Evolutionary conservation across 2,888 invertebrate genomes (phyloP).

Genomic region (Buathra laborator): DNA sequence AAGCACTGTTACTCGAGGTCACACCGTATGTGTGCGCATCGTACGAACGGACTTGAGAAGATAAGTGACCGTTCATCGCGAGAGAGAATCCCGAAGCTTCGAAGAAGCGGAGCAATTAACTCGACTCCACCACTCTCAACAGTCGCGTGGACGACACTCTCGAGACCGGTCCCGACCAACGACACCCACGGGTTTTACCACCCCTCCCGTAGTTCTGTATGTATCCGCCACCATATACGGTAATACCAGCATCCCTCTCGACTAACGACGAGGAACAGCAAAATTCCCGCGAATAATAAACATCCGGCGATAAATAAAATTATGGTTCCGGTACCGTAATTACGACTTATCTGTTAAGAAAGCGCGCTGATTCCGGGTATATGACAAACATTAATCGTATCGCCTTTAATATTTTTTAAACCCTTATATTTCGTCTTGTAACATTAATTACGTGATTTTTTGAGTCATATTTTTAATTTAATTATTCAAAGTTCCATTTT

Average conservation of each 20-base stretch:
- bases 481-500: too few species aligned
- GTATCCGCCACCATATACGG: not conserved
- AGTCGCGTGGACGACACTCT: conserved; percentile 42
- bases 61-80: conserved; percentile 46
- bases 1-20: conserved; percentile 8
- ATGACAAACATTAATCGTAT: too few species aligned
- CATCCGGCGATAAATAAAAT: conserved; percentile 25
- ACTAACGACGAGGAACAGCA: not conserved
- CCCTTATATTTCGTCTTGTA: too few species aligned
- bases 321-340: not conserved
- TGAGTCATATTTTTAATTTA: too few species aligned
- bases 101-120: conserved; percentile 56
- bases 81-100: conserved; percentile 33
- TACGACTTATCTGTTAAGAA: too few species aligned
- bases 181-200: conserved; percentile 16
- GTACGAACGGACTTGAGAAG: conserved; percentile 18
- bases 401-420: too few species aligned
- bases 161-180: conserved; percentile 25
- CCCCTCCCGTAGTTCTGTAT: not conserved
- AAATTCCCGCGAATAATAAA: conserved; percentile 11
- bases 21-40: not conserved
- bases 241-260: not conserved
- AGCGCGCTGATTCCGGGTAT: too few species aligned
- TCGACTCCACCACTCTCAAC: conserved; percentile 30
- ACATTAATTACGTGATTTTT: too few species aligned